Percentiles rank a stretch among this genome's conserved stretches.
Evolutionary conservation across 1,140 invertebrate genomes (phyloP).

Genomic region (Saccostrea cuccullata): DNA sequence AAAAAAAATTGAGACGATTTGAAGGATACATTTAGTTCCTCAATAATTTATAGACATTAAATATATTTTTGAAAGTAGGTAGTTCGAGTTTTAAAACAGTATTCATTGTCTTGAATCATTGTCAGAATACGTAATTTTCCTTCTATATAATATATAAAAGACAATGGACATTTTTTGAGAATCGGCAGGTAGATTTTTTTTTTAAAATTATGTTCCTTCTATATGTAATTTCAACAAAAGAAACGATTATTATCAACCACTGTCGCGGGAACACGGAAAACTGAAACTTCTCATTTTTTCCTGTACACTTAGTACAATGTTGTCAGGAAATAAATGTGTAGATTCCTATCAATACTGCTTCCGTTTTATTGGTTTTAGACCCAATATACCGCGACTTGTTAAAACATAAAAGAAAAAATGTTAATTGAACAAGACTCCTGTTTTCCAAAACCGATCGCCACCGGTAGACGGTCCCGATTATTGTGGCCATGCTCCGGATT

Average conservation of each 20-base stretch:
- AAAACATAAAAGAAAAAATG: conserved; percentile 38
- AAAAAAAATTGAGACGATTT: too few relatives aligned
- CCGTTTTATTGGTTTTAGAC: conserved; percentile 34
- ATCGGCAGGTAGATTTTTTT: background rate
- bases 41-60: background rate
- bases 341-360: conserved; percentile 4
- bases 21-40: too few relatives aligned
- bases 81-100: background rate
- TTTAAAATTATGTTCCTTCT: background rate
- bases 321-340: conserved; percentile 3
- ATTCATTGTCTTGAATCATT: too few relatives aligned
- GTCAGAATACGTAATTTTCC: too few relatives aligned
- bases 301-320: background rate
- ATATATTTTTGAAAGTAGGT: background rate
- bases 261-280: background rate
- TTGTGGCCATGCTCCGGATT: background rate
- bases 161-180: background rate
- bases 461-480: conserved; percentile 1
- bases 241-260: background rate
- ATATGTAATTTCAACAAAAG: background rate
- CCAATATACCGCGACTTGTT: conserved; percentile 18
- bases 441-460: background rate
- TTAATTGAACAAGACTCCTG: conserved; percentile 35
- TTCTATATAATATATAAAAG: too few relatives aligned
- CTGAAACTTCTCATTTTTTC: background rate